phyloP scores from a whole-genome alignment of 1,140 invertebrate species.

The Macrobrachium rosenbergii region DNA sequence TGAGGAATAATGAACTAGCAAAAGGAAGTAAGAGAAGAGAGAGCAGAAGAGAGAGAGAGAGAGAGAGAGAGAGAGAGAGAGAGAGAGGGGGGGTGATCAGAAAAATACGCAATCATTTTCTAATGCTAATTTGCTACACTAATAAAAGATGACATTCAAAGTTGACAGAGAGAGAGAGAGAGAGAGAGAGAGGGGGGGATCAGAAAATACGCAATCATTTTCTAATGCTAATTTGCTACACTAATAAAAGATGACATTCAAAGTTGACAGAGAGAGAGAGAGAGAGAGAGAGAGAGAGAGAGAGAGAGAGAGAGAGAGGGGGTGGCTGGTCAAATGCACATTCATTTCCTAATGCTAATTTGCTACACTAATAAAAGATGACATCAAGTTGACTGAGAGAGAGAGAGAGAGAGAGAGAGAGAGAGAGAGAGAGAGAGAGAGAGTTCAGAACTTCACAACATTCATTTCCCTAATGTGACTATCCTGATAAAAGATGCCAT shows the following conservation, averaged over 20 bases:
- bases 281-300: background rate
- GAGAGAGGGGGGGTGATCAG: background rate
- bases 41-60: background rate
- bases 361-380: too few species aligned
- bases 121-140: background rate
- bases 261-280: background rate
- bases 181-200: background rate
- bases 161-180: background rate
- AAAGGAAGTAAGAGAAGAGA: background rate
- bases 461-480: too few species aligned
- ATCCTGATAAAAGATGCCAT: too few species aligned
- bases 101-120: background rate
- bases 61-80: constrained; percentile 17
- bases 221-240: background rate
- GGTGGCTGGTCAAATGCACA: too few species aligned
- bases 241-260: background rate
- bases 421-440: too few species aligned
- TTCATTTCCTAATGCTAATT: too few species aligned
- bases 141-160: background rate
- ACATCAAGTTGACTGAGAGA: too few species aligned
- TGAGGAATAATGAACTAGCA: background rate
- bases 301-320: too few species aligned
- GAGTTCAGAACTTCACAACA: too few species aligned
- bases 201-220: background rate
- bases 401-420: too few species aligned